These are phyloP conservation scores for Bucorvus abyssinicus DNA, from an alignment of 2,797 vertebrate species.

Conservation along the genomic window DNA sequence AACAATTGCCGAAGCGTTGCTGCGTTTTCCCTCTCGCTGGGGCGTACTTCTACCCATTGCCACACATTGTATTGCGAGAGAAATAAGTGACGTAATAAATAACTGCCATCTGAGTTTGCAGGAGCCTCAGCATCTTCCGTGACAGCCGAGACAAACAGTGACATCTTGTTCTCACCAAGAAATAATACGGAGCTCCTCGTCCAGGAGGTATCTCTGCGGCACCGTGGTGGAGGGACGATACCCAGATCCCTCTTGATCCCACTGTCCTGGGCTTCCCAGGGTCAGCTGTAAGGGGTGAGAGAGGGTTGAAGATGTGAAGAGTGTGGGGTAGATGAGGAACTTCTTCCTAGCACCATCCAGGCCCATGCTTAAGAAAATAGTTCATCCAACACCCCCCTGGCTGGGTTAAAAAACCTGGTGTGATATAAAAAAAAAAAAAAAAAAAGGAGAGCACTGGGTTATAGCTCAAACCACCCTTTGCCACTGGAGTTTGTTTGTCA, in stretches of 20 bases:
- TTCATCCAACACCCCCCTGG: not conserved
- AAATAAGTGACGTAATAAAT: not conserved
- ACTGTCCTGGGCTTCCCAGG: not conserved
- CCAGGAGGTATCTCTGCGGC: not conserved
- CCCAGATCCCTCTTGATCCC: not conserved
- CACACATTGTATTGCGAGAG: not conserved
- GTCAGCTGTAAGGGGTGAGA: not conserved
- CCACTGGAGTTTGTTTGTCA: accelerated
- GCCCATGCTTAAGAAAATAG: not conserved
- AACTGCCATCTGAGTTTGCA: not conserved
- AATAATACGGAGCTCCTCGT: accelerated
- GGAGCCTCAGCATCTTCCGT: not conserved
- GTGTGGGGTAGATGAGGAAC: not conserved
- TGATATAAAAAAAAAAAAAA: no score
- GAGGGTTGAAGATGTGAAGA: not conserved
- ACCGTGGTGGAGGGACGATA: accelerated
- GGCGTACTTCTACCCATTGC: not conserved
- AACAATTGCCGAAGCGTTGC: accelerated
- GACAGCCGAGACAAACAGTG: not conserved
- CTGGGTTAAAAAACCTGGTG: not conserved
- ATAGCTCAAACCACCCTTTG: not conserved
- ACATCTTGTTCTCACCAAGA: not conserved
- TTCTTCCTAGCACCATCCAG: not conserved
- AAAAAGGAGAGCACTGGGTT: not conserved
- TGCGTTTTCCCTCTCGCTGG: not conserved